Percentiles rank a stretch among this genome's conserved stretches.
Conservation (phyloP, 2,113 vertebrate genomes). For the Campylomormyrus numenius region DNA sequence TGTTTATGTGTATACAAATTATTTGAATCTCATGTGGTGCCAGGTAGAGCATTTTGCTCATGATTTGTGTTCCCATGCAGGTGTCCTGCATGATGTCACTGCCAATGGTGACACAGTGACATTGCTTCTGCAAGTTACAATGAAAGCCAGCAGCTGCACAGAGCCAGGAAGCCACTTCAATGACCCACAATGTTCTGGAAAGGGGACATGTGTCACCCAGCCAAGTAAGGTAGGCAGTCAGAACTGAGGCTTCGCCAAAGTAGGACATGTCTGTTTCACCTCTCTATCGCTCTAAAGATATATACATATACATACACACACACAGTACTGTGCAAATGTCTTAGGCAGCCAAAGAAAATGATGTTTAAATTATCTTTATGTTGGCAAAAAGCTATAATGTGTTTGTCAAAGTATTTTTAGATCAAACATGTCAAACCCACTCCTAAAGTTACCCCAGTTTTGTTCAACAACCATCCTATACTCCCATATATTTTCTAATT, state of each 20-base stretch:
- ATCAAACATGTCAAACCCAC: neutral
- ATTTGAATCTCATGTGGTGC: neutral
- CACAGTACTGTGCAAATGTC: neutral
- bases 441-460: neutral
- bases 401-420: neutral
- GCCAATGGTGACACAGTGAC: constrained; percentile 73
- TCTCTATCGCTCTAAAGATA: neutral
- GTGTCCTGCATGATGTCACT: constrained; percentile 50
- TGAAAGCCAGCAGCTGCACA: constrained; percentile 80
- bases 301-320: neutral
- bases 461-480: neutral
- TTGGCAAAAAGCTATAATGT: neutral
- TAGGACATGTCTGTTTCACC: neutral
- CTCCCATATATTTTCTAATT: neutral
- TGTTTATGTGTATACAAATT: neutral
- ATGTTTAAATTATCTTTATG: neutral
- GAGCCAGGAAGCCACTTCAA: constrained; percentile 61
- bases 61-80: constrained; percentile 33
- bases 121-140: constrained; percentile 76
- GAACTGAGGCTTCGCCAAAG: neutral
- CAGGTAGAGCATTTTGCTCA: neutral
- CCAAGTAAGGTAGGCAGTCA: constrained; percentile 68
- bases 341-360: neutral
- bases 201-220: constrained; percentile 78
- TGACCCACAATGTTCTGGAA: constrained; percentile 75